A percentile compares a stretch with the other conserved stretches of the same genome.
phyloP scores from a whole-genome alignment of 37 sponge, comb jelly and placozoan species.

The Diacarnus erythraeanus region DNA sequence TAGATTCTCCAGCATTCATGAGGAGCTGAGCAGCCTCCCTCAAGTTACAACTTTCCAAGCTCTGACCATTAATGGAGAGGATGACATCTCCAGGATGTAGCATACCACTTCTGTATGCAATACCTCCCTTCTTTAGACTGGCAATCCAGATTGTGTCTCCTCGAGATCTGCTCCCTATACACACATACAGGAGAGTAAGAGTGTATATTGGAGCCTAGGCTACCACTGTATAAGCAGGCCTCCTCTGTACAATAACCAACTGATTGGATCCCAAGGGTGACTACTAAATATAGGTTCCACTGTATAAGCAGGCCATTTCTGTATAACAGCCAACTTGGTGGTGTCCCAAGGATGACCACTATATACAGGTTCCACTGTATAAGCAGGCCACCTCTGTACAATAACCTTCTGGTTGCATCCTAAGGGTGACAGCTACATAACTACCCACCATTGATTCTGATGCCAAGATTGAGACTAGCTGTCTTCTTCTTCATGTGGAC shows the following conservation, averaged over 20 bases:
- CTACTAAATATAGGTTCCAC: no score
- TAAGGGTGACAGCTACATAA: no score
- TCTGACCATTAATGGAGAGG: conserved; percentile 76
- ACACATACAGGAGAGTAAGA: not conserved
- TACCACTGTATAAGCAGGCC: no score
- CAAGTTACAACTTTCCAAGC: conserved; percentile 58
- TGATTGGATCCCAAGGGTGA: no score
- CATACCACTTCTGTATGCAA: conserved; percentile 79
- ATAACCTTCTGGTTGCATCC: no score
- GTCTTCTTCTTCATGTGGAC: conserved; percentile 71
- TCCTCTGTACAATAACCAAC: no score
- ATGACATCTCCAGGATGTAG: conserved; percentile 83
- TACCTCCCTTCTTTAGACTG: conserved; percentile 87
- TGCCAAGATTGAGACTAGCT: conserved; percentile 69
- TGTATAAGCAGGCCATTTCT: no score
- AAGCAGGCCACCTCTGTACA: no score
- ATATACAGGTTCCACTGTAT: no score
- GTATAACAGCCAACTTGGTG: no score
- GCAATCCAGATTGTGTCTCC: conserved; percentile 84
- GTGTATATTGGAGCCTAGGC: no score
- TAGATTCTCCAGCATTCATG: conserved; percentile 61
- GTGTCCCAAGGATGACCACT: no score
- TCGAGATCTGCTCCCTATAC: conserved; percentile 33
- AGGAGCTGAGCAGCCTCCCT: conserved; percentile 72
- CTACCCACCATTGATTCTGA: conserved; percentile 77